Percentiles rank a stretch among this genome's conserved stretches.
phyloP scores from a whole-genome alignment of 2,888 invertebrate genomes.

The Zygaena filipendulae region DNA sequence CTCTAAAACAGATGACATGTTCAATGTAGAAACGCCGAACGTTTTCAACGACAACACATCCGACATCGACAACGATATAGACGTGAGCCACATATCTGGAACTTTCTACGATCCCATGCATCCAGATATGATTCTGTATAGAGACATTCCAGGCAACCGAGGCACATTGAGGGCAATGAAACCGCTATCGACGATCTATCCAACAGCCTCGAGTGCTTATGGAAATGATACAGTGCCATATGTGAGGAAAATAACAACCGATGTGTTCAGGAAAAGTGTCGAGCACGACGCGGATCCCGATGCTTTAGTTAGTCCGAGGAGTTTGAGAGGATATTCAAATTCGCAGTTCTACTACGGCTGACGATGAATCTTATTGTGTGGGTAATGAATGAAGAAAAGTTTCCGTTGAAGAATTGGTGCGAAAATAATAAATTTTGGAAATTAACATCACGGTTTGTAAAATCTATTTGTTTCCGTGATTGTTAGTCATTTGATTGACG shows the following conservation, averaged over 20 bases:
- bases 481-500: no score
- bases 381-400: no score
- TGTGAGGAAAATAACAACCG: constrained; percentile 30
- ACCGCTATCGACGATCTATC: constrained; percentile 54
- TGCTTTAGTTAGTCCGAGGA: constrained; percentile 48
- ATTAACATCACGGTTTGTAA: no score
- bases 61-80: constrained; percentile 54
- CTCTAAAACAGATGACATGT: constrained; percentile 56
- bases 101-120: constrained; percentile 55
- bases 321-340: constrained; percentile 46
- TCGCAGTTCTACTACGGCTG: constrained; percentile 55
- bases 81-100: constrained; percentile 56
- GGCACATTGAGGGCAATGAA: constrained; percentile 54
- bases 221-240: constrained; percentile 51
- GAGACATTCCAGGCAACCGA: constrained; percentile 41
- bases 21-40: constrained; percentile 52
- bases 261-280: constrained; percentile 35
- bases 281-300: constrained; percentile 33
- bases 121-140: constrained; percentile 58
- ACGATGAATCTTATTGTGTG: constrained; percentile 25
- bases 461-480: no score
- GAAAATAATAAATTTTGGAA: no score
- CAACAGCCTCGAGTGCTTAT: constrained; percentile 51
- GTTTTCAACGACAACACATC: constrained; percentile 52
- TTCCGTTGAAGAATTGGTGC: no score